Percentiles rank a stretch among this genome's conserved stretches.
Evolutionary conservation across 2,888 invertebrate species (phyloP).

Genomic region (Tanypteryx hageni): DNA sequence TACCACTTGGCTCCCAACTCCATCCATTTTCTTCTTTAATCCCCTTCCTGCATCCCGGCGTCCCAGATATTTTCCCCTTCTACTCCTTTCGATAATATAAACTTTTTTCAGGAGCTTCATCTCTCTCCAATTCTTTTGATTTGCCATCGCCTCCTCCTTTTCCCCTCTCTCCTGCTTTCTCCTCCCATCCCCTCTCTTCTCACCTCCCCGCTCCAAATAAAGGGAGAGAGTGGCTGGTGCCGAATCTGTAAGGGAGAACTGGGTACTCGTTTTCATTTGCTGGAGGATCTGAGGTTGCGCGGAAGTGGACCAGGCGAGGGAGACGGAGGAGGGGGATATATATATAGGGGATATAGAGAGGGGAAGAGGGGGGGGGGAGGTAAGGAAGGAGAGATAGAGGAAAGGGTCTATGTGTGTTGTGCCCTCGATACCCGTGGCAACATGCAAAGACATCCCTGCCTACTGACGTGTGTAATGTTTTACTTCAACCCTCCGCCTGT

Average conservation of each 20-base stretch:
- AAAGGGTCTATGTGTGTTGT: background rate
- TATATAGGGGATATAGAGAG: too few species aligned
- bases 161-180: background rate
- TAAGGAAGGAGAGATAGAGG: background rate
- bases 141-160: background rate
- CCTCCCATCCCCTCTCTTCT: background rate
- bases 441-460: background rate
- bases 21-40: background rate
- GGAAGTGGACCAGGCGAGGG: background rate
- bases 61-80: background rate
- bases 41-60: background rate
- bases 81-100: background rate
- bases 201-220: background rate
- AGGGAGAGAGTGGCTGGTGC: background rate
- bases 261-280: slow-evolving; percentile 5
- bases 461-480: slow-evolving; percentile 35
- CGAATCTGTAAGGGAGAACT: background rate
- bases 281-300: background rate
- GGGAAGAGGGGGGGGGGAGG: background rate
- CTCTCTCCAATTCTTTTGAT: slow-evolving; percentile 15
- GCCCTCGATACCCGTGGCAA: slow-evolving; percentile 12
- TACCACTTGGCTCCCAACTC: background rate
- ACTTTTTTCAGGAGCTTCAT: slow-evolving; percentile 18
- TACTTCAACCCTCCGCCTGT: background rate
- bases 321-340: background rate